Evolutionary conservation across 2,888 invertebrate genomes (phyloP).

Genomic region (Allacma fusca): DNA sequence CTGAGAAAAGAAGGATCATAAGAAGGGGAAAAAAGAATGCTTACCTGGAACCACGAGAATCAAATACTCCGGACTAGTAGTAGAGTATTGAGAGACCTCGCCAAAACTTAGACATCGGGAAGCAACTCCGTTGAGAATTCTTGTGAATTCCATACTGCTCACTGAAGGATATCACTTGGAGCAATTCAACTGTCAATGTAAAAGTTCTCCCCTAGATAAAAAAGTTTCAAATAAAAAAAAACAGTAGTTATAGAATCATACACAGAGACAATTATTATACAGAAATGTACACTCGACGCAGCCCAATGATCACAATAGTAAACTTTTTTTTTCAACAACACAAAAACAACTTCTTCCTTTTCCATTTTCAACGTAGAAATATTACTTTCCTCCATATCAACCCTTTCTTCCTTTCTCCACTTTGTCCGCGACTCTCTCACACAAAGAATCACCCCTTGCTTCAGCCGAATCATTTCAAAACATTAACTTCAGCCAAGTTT

Average conservation of each 20-base stretch:
- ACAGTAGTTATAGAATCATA: not conserved
- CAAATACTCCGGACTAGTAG: slow-evolving; percentile 72
- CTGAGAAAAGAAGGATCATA: not conserved
- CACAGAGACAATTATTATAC: not conserved
- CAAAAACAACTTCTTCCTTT: not conserved
- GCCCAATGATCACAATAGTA: not conserved
- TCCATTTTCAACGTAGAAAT: no score
- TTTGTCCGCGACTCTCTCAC: no score
- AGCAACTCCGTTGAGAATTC: slow-evolving; percentile 72
- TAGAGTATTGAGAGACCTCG: slow-evolving; percentile 67
- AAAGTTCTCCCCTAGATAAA: slow-evolving; percentile 27
- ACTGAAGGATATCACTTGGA: slow-evolving; percentile 23
- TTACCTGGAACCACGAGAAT: slow-evolving; percentile 77
- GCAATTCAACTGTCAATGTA: slow-evolving; percentile 32
- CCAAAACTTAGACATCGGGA: slow-evolving; percentile 80
- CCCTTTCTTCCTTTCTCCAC: no score
- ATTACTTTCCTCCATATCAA: no score
- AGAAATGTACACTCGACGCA: not conserved
- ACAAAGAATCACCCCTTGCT: no score
- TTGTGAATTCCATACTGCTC: slow-evolving; percentile 50
- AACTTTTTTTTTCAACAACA: not conserved
- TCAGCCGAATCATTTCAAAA: no score
- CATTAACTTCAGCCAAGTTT: no score
- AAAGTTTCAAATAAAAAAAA: slow-evolving; percentile 20
- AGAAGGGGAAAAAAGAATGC: not conserved